Percentiles rank a stretch among this genome's conserved stretches.
Conservation (phyloP, 2,113 vertebrate species). For the Megaceryle torquata region DNA sequence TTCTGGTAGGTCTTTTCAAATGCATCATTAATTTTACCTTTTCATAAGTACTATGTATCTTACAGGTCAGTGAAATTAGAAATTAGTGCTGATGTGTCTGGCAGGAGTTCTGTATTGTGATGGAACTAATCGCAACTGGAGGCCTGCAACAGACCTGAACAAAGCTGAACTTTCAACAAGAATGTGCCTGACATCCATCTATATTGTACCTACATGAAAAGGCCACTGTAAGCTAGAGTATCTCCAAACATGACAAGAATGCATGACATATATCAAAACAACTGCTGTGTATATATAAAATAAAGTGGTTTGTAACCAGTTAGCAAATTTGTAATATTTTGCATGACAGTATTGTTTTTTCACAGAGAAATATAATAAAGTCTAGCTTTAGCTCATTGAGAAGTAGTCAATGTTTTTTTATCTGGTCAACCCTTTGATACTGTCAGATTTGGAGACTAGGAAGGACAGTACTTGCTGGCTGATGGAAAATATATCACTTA, state of each 20-base stretch:
- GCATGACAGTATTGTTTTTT: not conserved
- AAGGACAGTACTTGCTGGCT: not conserved
- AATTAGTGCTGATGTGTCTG: not conserved
- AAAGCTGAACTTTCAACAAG: not conserved
- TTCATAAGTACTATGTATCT: not conserved
- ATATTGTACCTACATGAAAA: too few relatives aligned
- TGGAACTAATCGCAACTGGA: not conserved
- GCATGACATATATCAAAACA: too few relatives aligned
- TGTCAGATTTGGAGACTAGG: not conserved
- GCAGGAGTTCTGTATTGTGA: not conserved
- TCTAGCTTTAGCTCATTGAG: not conserved
- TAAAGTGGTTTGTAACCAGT: too few relatives aligned
- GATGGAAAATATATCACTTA: not conserved
- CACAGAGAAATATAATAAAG: not conserved
- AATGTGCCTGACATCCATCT: too few relatives aligned
- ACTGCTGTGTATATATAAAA: too few relatives aligned
- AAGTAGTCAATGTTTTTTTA: not conserved
- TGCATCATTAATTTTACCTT: not conserved
- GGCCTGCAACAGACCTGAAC: not conserved
- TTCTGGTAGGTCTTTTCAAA: not conserved
- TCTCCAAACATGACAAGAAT: too few relatives aligned
- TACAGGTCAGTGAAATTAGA: not conserved
- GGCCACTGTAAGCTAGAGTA: too few relatives aligned
- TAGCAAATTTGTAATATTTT: not conserved
- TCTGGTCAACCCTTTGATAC: not conserved